Base-by-base conservation (phyloP, 2,888 invertebrate species). In the Sycophila texana region DNA sequence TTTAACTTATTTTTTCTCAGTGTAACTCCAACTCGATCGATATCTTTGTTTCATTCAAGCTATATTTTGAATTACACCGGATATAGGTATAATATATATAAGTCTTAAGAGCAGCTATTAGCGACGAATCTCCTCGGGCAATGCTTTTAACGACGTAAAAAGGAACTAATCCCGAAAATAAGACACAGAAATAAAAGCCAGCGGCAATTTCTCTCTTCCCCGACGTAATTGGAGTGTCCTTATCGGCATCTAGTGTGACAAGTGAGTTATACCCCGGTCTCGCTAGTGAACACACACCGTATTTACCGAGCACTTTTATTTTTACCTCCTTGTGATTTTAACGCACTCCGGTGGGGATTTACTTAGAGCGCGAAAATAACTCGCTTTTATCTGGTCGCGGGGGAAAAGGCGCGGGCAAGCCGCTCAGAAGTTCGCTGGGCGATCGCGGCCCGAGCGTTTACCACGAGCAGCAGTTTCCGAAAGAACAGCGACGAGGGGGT, bases 241-340 rank as follows among this genome's bases (percentile, higher is more conserved):
- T 74, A 70, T 79, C 58, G 60, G 71, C 63, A 47, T 47, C 49
- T 26, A 74, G 65, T 65, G 58, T 49, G 68, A 66, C 66, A 26
- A 71, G 70, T 79, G 74, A 71, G 66, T 71, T 71, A 71, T 74
- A 65, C 55, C 26, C 39, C 39, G 10, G 67, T 39, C 53, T 63
- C 26, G 16, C 47, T 14, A 22, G 55, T 10, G 22, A 47, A 12
- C 22, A 57, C n/a, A 39, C 51, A 39, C 22, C 13, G 30, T 67
- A 73, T 61, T 68, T 67, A 73, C 55, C 55, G 53, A 26, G n/a
- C 61, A 47, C 47, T 63, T 39, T 39, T 39, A 10, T 39, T 47
- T 2, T 26, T 22, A 14, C n/a, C 18, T 49, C n/a, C 16, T 47
- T 74, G 39, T 71, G n/a, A 22, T 22, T 30, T 53, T 72, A 53